Base-by-base conservation (phyloP, 1,140 invertebrate species). In the Battus philenor region DNA sequence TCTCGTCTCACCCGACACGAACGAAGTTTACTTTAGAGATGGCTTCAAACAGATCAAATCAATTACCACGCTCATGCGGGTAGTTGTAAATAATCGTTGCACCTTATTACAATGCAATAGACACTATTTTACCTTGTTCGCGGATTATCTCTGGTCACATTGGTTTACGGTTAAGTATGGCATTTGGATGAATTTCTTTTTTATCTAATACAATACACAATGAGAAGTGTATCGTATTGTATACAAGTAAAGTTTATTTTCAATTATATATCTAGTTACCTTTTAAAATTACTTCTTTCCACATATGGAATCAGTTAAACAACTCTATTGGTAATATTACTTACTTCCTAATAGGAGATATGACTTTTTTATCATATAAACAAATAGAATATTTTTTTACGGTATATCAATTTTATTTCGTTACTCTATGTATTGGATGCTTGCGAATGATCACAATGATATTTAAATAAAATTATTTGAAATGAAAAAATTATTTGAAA, bases 11-110 rank as follows among this genome's bases (percentile, higher is more conserved):
- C 11, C 33, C 10, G 17, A 16, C 15, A 36, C 33, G 33, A 36
- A 36, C 33, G 16, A 20, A 17, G 33, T 36, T 36, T 36, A 36
- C 20, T 36, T 36, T 20, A 18, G 16, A 36, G 33, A 9, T 36
- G 16, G 9, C 33, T 36, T 36, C 20, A 36, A 36, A 36, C 15
- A 15, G 33, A 36, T 18, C 9, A 36, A 36, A 36, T 36, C 33
- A 36, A 36, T 36, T 36, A 36, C 15, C 17, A 36, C 33, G 33
- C 33, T 20, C 20, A 36, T 20, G 4, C 17, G 17, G 11, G 7
- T 4, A 18, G 33, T 18, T 36, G 2, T 6, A 7, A 36, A 36
- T n/a, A 6, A 5, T 22, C 7, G n/a, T 36, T n/a, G 7, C 17
- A 20, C 16, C 17, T 36, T 36, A 36, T 12, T 4, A 9, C n/a